These are phyloP conservation scores for Acanthurus tractus DNA, from an alignment of 2,797 vertebrate species.

Conservation along the genomic window DNA sequence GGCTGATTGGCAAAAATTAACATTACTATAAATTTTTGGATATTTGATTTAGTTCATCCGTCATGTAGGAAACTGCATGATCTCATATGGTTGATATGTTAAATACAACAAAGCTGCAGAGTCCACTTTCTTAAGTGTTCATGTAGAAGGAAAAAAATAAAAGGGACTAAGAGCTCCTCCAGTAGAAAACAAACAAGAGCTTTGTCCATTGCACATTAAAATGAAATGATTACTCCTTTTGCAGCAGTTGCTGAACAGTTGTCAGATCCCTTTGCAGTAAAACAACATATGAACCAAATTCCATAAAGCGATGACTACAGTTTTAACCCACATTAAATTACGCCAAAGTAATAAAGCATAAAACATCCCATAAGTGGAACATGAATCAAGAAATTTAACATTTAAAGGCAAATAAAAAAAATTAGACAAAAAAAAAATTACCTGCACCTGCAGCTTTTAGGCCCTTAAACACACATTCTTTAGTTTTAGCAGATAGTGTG, in stretches of 20 bases:
- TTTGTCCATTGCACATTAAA: constrained; percentile 24
- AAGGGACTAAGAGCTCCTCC: constrained; percentile 1
- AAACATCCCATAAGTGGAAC: constrained; percentile 38
- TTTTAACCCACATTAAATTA: not conserved
- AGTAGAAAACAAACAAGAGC: constrained; percentile 14
- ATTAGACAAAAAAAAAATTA: constrained; percentile 15
- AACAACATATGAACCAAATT: constrained; percentile 8
- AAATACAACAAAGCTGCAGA: constrained; percentile 14
- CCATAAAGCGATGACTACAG: not conserved
- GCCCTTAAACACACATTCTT: constrained; percentile 7
- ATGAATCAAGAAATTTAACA: constrained; percentile 10
- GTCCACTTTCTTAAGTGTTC: not conserved
- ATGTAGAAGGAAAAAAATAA: not conserved
- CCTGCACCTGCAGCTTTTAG: constrained; percentile 1
- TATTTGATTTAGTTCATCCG: constrained; percentile 34
- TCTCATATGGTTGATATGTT: not conserved
- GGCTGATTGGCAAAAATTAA: constrained; percentile 30
- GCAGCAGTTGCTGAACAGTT: constrained; percentile 24
- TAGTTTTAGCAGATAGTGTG: not conserved
- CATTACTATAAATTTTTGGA: constrained; percentile 20
- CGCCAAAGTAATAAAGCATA: constrained; percentile 4
- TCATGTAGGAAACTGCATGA: constrained; percentile 12
- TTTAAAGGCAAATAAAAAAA: constrained; percentile 36
- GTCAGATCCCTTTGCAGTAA: constrained; percentile 31
- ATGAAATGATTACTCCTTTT: constrained; percentile 15